Base-by-base conservation (phyloP, 2,113 vertebrate species). In the Genyomyrus donnyi region DNA sequence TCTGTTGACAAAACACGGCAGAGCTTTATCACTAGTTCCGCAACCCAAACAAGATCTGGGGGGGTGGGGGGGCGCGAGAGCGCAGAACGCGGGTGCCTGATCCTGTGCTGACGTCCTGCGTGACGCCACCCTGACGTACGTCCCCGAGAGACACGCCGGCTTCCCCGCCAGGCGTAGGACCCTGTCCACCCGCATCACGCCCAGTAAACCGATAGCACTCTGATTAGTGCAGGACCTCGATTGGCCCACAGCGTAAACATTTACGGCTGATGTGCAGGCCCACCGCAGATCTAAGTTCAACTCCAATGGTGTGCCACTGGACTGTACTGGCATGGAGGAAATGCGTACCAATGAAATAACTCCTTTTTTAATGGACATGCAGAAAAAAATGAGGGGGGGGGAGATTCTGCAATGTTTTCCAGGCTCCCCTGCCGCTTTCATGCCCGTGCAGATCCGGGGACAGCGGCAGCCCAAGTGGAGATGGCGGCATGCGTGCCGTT, bases 1-100 rank as follows among this genome's bases (percentile, higher is more conserved):
- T 85, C 11, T 96, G 95, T 96, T 96, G 94, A 95, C 93, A 95
- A 94, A 95, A 95, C 95, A 96, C 95, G 94, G 92, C 93, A 92
- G 93, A 13, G 92, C 93, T 95, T 95, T 95, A 95, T 96, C 95
- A 85, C 93, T 93, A 95, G 91, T 1, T 50, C 50, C 15, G 58
- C 80, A 94, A 92, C 92, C 93, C 92, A 93, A 94, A 95, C 94
- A 95, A 93, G 94, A 95, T 94, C 94, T 94, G 92, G 93, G 92
- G 89, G 94, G 94, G 49, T 3, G 46, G 89, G 94, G 94, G 49
- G 11, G 46, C 3, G 10, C 91, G 91, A 31, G 91, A 92, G 91
- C 91, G 89, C 89, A 91, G 39, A 92, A 92, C 8, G n/a, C 92
- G 93, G 94, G 93, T 93, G 93, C 93, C 94, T 93, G 49, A 35